These are phyloP conservation scores for Polypedilum pembai DNA, from an alignment of 1,140 invertebrate species.

Conservation along the genomic window DNA sequence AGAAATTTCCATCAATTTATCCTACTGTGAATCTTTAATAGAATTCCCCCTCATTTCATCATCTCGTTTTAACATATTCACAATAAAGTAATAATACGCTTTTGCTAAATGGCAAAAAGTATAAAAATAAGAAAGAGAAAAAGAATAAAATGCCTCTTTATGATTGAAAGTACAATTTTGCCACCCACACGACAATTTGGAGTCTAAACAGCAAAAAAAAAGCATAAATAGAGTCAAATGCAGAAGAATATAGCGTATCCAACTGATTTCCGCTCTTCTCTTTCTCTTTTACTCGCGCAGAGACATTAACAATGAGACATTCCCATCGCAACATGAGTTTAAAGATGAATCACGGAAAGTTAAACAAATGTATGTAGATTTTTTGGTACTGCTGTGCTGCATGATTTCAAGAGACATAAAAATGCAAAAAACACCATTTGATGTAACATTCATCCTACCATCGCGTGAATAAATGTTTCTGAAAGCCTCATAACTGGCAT, in stretches of 20 bases:
- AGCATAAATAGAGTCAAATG: neutral
- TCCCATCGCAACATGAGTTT: neutral
- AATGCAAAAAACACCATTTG: neutral
- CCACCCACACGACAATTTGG: neutral
- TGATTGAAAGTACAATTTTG: neutral
- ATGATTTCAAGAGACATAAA: neutral
- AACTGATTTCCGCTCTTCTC: neutral
- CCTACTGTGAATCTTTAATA: too few relatives aligned
- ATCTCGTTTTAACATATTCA: too few relatives aligned
- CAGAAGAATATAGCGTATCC: constrained; percentile 2
- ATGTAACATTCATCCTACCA: neutral
- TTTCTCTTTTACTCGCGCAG: neutral
- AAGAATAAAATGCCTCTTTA: neutral
- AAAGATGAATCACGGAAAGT: neutral
- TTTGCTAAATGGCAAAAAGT: neutral
- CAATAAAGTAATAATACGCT: too few relatives aligned
- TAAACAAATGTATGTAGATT: too few relatives aligned
- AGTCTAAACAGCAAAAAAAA: neutral
- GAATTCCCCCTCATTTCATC: too few relatives aligned
- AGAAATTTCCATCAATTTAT: too few relatives aligned
- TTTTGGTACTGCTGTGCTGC: too few relatives aligned
- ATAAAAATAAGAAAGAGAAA: constrained; percentile 4
- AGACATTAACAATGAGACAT: too few relatives aligned
- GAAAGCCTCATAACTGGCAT: neutral
- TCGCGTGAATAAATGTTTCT: neutral